Base-by-base conservation (phyloP, 2,797 vertebrate species). In the Acanthiza pusilla region DNA sequence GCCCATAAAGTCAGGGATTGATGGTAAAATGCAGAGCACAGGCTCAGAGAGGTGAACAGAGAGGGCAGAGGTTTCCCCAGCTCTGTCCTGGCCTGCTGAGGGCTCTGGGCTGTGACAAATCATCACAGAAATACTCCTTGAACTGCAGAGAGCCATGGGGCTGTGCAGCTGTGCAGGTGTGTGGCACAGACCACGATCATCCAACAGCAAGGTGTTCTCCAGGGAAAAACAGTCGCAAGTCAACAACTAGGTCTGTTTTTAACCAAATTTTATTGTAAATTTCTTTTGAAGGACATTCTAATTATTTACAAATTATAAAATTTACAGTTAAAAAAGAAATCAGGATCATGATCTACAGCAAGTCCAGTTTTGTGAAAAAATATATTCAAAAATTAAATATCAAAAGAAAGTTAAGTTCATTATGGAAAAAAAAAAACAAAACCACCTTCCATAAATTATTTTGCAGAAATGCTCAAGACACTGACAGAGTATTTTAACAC, bases 381-480 rank as follows among this genome's bases (percentile, higher is more conserved):
- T 96, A 97, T 86, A 97, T 92, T 93, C 95, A 95, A 93, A 92
- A 93, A 89, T 96, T 96, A 96, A 96, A 96, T 97, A 97, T 93
- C 93, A 97, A 96, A 96, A 95, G 95, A 71, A 88, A 94, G 62
- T 81, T 63, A 85, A 91, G 51, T 97, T 96, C 91, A 94, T 94
- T 73, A 75, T 16, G 88, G 78, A 27, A 88, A 93, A 92, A 79
- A 74, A 58, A 40, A 36, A 36, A n/a, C n/a, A n/a, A 29, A 8
- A 4, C 3, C 15, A 38, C 53, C 74, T 63, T 92, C 58, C 95
- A 95, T 96, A 96, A 96, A 84, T 97, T 96, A 96, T 81, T 80
- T 85, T 94, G 73, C 93, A 95, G 94, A 94, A 95, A 88, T 76
- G 77, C 86, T 95, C 60, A 89, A 94, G 82, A 94, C 91, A 82